Evolutionary conservation across 2,113 vertebrate genomes (phyloP), one percentile per base, ranked within the genome.

Genomic region (Aphelocoma coerulescens): DNA sequence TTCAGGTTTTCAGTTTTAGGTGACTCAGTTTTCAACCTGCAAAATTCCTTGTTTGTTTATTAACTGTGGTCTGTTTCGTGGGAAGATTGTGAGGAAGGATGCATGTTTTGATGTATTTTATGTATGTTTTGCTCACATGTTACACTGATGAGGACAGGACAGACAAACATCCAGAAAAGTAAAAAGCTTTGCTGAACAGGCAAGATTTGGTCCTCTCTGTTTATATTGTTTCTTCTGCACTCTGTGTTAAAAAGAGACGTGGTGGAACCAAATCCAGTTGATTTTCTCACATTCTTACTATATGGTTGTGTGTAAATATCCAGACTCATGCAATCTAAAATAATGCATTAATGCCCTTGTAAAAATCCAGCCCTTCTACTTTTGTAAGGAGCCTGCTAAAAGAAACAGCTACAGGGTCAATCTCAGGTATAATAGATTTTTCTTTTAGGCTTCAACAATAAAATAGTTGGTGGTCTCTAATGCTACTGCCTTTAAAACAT

Each of bases 391-490:
- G 54, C 57, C 49, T 76, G 90, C 88, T 97, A 87, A 96, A 85
- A 95, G 93, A 84, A 88, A 91, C 48, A 89, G 80, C 90, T 92
- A 78, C 93, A 90, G 43, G 19, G 91, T 76, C 83, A 9, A 6
- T 72, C 78, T 86, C 93, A 96, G 94, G 93, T 97, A 94, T 54
- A 61, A 92, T 11, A 78, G 89, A 92, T 88, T 97, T 95, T 95
- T 94, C 96, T 97, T 97, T 93, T 95, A 97, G 97, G 79, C 67
- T 96, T 95, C 82, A 91, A 97, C 94, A 97, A 95, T 97, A 98
- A 98, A 98, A 89, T 96, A 94, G 95, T 95, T 97, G 97, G 97
- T 98, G 97, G 97, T 98, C 98, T 97, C 91, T 95, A 94, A 88
- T 69, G 91, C 97, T 97, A 78, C 85, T 95, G 95, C 92, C 95